Percentiles rank a stretch among this genome's conserved stretches.
Evolutionary conservation across 2,888 invertebrate genomes (phyloP).

Genomic region (Leptopilina myrica): DNA sequence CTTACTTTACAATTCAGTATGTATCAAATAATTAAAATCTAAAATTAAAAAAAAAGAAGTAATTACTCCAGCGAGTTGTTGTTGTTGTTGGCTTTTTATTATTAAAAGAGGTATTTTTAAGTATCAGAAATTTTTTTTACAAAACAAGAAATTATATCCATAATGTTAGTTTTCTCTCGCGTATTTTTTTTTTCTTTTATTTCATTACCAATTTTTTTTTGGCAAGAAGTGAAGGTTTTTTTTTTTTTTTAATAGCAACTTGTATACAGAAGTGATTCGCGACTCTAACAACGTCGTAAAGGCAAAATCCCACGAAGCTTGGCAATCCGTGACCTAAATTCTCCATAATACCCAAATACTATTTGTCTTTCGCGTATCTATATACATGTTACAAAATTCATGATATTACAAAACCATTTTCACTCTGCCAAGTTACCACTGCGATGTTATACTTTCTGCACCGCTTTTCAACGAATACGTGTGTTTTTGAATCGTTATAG

Average conservation of each 20-base stretch:
- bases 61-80: neutral
- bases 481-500: neutral
- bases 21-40: neutral
- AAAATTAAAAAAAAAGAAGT: neutral
- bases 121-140: neutral
- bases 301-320: slow-evolving; percentile 52
- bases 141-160: neutral
- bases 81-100: too few species aligned
- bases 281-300: slow-evolving; percentile 55
- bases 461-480: neutral
- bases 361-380: slow-evolving; percentile 18
- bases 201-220: too few species aligned
- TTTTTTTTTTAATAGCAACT: too few species aligned
- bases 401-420: neutral
- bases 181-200: neutral
- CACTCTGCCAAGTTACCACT: neutral
- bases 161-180: neutral
- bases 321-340: slow-evolving; percentile 44
- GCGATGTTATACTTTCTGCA: neutral
- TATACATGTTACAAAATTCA: slow-evolving; percentile 11
- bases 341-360: slow-evolving; percentile 43
- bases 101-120: neutral
- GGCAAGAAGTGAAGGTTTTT: too few species aligned
- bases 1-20: too few species aligned
- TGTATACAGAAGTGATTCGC: neutral